Base-by-base conservation (phyloP, 2,888 invertebrate genomes). In the Macrosiphum euphorbiae region DNA sequence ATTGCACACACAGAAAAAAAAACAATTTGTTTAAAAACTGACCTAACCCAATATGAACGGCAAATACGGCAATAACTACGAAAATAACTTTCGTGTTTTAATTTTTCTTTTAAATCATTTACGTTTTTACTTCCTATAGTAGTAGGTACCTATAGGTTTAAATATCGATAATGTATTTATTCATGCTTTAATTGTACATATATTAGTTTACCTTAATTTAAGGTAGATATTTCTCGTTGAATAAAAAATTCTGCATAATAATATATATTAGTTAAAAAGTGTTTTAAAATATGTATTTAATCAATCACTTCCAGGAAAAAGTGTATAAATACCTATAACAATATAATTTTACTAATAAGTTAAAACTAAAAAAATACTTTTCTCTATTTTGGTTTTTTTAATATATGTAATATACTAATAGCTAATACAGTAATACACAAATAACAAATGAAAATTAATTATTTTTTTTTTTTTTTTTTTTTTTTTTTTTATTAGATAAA, bases 1-100 rank as follows among this genome's bases (percentile, higher is more conserved):
- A 85, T 52, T 55, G 55, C 84, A 88, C 16, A 52, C 16, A 52
- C 20, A 88, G 58, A 90, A 47, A 20, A 26, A 90, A 84, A 41
- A 88, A 88, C 88, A 28, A n/a, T 50, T 47, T 87, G 44, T 28
- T 50, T 50, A 47, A 91, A 91, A 91, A 91, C 78, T 84, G 91
- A 91, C 91, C 91, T 90, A 41, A 84, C 84, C 24, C 84, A 91
- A 91, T 52, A 41, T 28, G 5, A 88, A 41, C 7, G 24, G 24
- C 35, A 78, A 78, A 78, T 78, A 78, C 35, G 20, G 35, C 20
- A 35, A 78, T 78, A 78, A 78, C 78, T 35, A 35, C 35, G 78
- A 78, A 78, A 78, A 78, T 78, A 78, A 20, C 8, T 78, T 35
- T 78, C 8, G 20, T 78, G 35, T 78, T 78, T 78, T 35, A 78